Evolutionary conservation across 2,113 vertebrate species (phyloP), one percentile per base, ranked within the genome.

Genomic region (Bubo scandiacus): DNA sequence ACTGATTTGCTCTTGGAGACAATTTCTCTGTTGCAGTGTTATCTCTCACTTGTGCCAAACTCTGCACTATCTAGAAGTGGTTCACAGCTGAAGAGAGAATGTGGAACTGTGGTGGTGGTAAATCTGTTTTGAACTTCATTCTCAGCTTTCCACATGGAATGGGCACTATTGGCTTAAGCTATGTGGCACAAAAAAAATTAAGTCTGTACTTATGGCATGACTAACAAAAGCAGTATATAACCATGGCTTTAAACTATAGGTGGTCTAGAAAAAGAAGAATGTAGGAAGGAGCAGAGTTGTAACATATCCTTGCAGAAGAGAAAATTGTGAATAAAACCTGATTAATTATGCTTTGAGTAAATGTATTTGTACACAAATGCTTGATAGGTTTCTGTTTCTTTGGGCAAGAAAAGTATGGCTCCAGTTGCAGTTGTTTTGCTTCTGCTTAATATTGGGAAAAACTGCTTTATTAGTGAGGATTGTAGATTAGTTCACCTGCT

Each of bases 401-500:
- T 61, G 49, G 62, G 17, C 34, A 66, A 87, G 81, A 61, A 40
- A 81, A 57, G 17, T 12, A 67, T 5, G 42, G 19, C 45, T 54
- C 17, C 34, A 65, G 19, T 11, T 89, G 54, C 38, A 73, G 62
- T 42, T 63, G 51, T 61, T 71, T 54, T 81, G 23, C 15, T 90
- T 79, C 78, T 84, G 51, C 65, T 68, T 61, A 40, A 73, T 55
- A 38, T 10, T 10, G 71, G 74, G 43, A 43, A 90, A 94, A 96
- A 34, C 58, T 77, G 65, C 73, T 92, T 87, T 84, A 62, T 79
- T 93, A 94, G 77, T 80, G 74, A 93, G 67, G 75, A 47, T 0
- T 78, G 87, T 71, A 90, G 59, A 90, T 87, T 67, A 86, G 38
- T 51, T 96, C 71, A 86, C 89, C 66, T 95, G 92, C 71, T 96